phyloP scores from a whole-genome alignment of 1,140 invertebrate species.

The Drosophila tristis region DNA sequence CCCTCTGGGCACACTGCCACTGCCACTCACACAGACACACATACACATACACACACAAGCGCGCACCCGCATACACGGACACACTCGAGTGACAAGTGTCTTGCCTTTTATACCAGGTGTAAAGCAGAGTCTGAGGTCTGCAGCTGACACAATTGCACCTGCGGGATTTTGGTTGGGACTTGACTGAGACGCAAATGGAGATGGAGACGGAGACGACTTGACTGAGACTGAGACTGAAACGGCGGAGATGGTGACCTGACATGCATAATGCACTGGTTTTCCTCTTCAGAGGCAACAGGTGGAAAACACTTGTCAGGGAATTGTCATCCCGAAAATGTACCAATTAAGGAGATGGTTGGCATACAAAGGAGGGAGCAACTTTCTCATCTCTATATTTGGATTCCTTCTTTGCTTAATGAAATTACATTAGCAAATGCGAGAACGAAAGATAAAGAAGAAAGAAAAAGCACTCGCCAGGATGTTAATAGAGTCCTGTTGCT shows the following conservation, averaged over 20 bases:
- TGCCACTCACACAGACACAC: slow-evolving; percentile 4
- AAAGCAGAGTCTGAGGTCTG: slow-evolving; percentile 25
- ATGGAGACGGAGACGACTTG: too few species aligned
- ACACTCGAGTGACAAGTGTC: slow-evolving; percentile 37
- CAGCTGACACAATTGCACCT: slow-evolving; percentile 43
- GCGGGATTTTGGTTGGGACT: slow-evolving; percentile 28
- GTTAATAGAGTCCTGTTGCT: slow-evolving; percentile 58
- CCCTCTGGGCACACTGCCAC: slow-evolving; percentile 20
- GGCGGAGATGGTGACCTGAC: too few species aligned
- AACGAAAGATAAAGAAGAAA: slow-evolving; percentile 13
- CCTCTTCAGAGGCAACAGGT: slow-evolving; percentile 21
- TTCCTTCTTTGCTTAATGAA: slow-evolving; percentile 59
- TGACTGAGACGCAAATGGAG: slow-evolving; percentile 6
- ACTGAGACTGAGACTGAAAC: too few species aligned
- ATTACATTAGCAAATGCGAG: slow-evolving; percentile 61
- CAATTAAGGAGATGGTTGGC: slow-evolving; percentile 48
- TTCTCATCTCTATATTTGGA: slow-evolving; percentile 33
- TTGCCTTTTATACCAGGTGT: slow-evolving; percentile 40
- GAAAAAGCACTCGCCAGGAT: slow-evolving; percentile 29
- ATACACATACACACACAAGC: background rate
- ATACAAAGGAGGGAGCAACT: background rate
- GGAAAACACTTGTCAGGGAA: slow-evolving; percentile 1
- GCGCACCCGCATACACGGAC: background rate
- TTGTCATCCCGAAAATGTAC: slow-evolving; percentile 5
- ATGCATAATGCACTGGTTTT: slow-evolving; percentile 29